A percentile compares a stretch with the other conserved stretches of the same genome.
These are phyloP conservation scores for Centrocercus urophasianus DNA, from an alignment of 2,113 vertebrate species.

Conservation along the genomic window DNA sequence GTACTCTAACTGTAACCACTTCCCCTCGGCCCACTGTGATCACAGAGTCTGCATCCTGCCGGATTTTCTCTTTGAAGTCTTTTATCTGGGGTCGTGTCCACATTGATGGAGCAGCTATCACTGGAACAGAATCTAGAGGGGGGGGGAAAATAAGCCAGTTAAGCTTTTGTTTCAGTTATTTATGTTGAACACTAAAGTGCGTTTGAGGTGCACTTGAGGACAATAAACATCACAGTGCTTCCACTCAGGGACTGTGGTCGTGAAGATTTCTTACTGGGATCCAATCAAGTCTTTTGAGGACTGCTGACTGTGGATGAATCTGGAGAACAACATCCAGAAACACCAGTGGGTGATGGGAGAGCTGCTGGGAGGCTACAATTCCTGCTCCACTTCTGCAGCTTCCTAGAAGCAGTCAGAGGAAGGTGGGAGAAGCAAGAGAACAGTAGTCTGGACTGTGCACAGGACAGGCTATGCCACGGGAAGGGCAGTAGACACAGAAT, in stretches of 20 bases:
- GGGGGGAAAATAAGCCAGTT: background rate
- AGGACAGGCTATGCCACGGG: background rate
- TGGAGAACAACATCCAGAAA: background rate
- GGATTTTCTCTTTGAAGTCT: conserved; percentile 99
- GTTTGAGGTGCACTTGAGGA: background rate
- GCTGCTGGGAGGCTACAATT: background rate
- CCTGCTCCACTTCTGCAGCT: background rate
- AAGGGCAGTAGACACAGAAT: background rate
- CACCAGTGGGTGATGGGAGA: accelerated
- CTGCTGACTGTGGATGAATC: background rate
- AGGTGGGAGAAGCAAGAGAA: background rate
- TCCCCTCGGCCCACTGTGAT: conserved; percentile 98
- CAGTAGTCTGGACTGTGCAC: background rate
- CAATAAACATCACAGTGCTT: background rate
- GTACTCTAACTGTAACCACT: conserved; percentile 97
- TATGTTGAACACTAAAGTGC: background rate
- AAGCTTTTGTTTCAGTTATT: background rate
- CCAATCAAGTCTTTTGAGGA: background rate
- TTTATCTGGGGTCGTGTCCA: conserved; percentile 98
- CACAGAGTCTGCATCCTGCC: conserved; percentile 96
- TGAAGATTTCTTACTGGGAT: background rate
- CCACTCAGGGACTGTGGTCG: background rate
- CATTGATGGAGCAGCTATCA: conserved; percentile 97
- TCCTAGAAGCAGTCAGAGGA: background rate
- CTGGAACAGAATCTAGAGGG: conserved; percentile 86